These are phyloP conservation scores for Acrocyrtus sp. DNA, from an alignment of 2,888 invertebrate genomes.

Conservation along the genomic window DNA sequence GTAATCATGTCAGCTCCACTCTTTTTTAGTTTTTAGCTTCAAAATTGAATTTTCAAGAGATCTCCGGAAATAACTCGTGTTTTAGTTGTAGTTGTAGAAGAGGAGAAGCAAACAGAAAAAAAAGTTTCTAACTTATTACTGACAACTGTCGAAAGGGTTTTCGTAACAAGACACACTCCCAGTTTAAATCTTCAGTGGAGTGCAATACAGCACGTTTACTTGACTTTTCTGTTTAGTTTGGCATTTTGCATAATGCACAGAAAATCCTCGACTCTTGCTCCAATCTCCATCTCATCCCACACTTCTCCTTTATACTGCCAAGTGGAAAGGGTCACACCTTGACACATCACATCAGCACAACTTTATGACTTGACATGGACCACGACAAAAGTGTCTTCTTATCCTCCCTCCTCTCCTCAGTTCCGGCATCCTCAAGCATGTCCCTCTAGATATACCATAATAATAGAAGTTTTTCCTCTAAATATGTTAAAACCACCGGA, in stretches of 20 bases:
- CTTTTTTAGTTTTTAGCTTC: too few relatives aligned
- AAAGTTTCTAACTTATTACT: slow-evolving; percentile 38
- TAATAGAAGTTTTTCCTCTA: not conserved
- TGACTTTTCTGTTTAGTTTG: slow-evolving; percentile 29
- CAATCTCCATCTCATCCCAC: too few relatives aligned
- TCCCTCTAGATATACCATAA: too few relatives aligned
- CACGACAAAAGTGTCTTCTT: slow-evolving; percentile 2
- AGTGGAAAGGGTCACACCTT: slow-evolving; percentile 39
- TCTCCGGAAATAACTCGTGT: too few relatives aligned
- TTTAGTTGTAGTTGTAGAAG: too few relatives aligned
- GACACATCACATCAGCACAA: slow-evolving; percentile 36
- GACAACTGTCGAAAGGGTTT: slow-evolving; percentile 39
- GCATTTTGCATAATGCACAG: slow-evolving; percentile 40
- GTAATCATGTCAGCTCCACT: too few relatives aligned
- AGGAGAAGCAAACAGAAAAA: not conserved
- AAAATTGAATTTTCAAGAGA: too few relatives aligned
- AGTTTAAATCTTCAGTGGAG: slow-evolving; percentile 27
- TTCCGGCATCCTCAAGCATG: too few relatives aligned
- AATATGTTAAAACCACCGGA: slow-evolving; percentile 44
- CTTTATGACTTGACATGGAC: slow-evolving; percentile 43
- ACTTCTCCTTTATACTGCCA: not conserved
- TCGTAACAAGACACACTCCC: slow-evolving; percentile 1
- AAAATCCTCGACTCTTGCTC: not conserved
- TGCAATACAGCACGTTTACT: slow-evolving; percentile 21
- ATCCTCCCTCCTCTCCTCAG: not conserved